Percentiles rank a stretch among this genome's conserved stretches.
Conservation (phyloP, 2,888 invertebrate species). For the Aquatica leii region DNA sequence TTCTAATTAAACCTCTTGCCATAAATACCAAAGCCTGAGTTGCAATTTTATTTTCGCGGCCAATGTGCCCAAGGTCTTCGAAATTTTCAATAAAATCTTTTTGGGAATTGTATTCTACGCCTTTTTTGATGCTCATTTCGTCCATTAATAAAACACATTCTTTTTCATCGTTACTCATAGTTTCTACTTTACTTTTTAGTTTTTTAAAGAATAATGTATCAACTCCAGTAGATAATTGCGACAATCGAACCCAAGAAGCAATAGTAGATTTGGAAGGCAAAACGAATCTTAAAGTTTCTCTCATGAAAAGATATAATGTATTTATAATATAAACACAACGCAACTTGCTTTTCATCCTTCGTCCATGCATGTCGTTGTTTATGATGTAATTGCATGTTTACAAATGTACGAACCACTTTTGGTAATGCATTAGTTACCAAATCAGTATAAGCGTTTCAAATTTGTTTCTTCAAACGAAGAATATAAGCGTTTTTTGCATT, state of each 20-base stretch:
- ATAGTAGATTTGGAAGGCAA: slow-evolving; percentile 9
- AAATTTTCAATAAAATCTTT: slow-evolving; percentile 20
- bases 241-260: not conserved
- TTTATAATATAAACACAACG: not conserved
- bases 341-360: not conserved
- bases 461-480: no score
- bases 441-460: no score
- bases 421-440: no score
- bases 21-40: not conserved
- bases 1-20: not conserved
- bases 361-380: no score
- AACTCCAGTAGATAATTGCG: not conserved
- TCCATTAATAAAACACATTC: slow-evolving; percentile 11
- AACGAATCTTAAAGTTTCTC: slow-evolving; percentile 8
- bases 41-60: no score
- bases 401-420: no score
- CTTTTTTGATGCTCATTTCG: slow-evolving; percentile 15
- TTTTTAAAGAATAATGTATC: not conserved
- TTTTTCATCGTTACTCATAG: not conserved
- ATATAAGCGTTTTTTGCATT: no score
- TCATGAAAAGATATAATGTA: not conserved
- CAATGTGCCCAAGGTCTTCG: no score
- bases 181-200: not conserved
- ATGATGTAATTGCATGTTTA: no score
- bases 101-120: slow-evolving; percentile 21